Evolutionary conservation across 2,113 vertebrate species (phyloP).

Genomic region (Azemiops feae): DNA sequence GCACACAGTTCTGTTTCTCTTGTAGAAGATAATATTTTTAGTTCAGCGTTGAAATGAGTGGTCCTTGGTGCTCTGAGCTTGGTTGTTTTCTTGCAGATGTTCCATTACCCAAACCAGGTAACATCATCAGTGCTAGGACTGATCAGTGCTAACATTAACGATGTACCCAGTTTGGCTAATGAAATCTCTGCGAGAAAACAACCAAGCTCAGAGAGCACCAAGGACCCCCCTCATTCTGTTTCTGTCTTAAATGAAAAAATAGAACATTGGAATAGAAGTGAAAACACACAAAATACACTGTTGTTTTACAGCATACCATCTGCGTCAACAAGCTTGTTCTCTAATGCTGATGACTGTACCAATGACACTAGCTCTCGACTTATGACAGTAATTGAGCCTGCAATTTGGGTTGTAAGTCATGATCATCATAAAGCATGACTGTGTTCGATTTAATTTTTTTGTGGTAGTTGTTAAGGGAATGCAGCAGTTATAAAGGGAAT

Average conservation of each 20-base stretch:
- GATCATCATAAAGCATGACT: not conserved
- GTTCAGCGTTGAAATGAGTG: not conserved
- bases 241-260: not conserved
- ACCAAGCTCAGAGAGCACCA: not conserved
- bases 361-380: not conserved
- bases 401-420: not conserved
- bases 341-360: not conserved
- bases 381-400: not conserved
- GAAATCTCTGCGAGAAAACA: not conserved
- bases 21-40: not conserved
- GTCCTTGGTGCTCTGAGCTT: not conserved
- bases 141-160: not conserved
- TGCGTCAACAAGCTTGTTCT: not conserved
- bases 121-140: not conserved
- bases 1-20: not conserved
- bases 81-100: not conserved
- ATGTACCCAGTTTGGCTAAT: not conserved
- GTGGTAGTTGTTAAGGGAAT: not conserved
- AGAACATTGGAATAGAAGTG: not conserved
- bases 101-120: not conserved
- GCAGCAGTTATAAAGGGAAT: not conserved
- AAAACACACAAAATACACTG: not conserved
- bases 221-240: not conserved
- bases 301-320: not conserved
- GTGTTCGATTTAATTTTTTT: not conserved